Evolutionary conservation across 2,113 vertebrate genomes (phyloP).

Genomic region (Meleagris gallopavo): DNA sequence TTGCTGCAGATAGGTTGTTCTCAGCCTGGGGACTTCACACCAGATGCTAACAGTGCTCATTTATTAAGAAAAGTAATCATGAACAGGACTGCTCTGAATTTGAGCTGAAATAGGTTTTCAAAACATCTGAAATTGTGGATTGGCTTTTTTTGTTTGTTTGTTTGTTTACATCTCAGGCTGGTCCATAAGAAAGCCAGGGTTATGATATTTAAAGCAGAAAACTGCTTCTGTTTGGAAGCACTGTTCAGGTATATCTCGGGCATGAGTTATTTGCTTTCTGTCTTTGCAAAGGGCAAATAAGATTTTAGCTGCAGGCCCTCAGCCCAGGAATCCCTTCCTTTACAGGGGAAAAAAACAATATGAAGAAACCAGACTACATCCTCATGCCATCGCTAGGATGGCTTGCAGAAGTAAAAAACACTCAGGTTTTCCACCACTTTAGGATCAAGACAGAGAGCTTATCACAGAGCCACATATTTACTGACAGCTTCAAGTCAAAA

Average conservation of each 20-base stretch:
- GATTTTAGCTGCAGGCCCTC: not conserved
- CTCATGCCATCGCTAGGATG: not conserved
- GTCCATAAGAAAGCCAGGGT: not conserved
- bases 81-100: conserved; percentile 26
- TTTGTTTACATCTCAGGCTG: not conserved
- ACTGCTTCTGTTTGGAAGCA: not conserved
- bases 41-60: conserved; percentile 12
- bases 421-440: not conserved
- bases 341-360: not conserved
- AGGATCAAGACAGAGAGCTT: not conserved
- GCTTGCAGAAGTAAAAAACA: not conserved
- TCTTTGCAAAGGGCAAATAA: not conserved
- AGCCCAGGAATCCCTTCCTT: not conserved
- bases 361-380: not conserved
- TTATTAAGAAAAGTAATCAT: conserved; percentile 7
- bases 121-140: not conserved
- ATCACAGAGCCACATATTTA: not conserved
- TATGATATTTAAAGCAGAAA: not conserved
- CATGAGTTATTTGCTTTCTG: not conserved
- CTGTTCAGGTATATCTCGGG: not conserved
- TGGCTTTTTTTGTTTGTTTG: not conserved
- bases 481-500: not conserved
- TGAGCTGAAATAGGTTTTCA: no score
- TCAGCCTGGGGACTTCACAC: conserved; percentile 12
- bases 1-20: not conserved